Evolutionary conservation across 2,113 vertebrate genomes (phyloP), one percentile per base, ranked within the genome.

Genomic region (Actinemys pallida): DNA sequence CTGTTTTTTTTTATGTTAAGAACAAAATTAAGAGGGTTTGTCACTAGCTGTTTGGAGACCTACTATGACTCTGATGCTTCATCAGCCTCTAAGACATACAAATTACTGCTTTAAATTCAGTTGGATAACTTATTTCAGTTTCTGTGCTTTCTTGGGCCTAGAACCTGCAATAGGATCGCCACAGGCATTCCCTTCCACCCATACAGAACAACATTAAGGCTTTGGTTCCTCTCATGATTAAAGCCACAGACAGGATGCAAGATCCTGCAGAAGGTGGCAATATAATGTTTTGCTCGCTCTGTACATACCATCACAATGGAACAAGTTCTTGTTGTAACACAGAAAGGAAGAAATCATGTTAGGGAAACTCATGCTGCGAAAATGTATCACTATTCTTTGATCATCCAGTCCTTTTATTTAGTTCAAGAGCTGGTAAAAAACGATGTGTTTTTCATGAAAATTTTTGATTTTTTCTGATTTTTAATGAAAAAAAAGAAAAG

Each of bases 41-140:
- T 1, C 25, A 5, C 4, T 5, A 0, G 5, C 2, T 57, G 6
- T 80, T 57, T 86, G 39, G 16, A 69, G 56, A 49, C 24, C 50
- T 57, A 17, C 6, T 87, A 42, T 27, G n/a, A 53, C 39, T 12
- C 6, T 47, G 14, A 62, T 54, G 5, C n/a, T 92, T 90, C 54
- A 87, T 3, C 35, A 53, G 24, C 19, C 88, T 9, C 17, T 87
- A 27, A 75, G 88, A 85, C 29, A 57, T 47, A 12, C 6, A 84
- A 88, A 14, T 0, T 65, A 83, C 27, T 84, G 82, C 35, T 90
- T 2, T 20, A 72, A 90, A 72, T 78, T 92, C 5, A 50, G 31
- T 47, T 2, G 14, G 88, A 86, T 29, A 93, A 7, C 9, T 35
- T 1, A 10, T n/a, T 22, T 57, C 50, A 57, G 0, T 39, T 92